phyloP scores from a whole-genome alignment of 2,113 vertebrate species.

The Dromiciops gliroides region DNA sequence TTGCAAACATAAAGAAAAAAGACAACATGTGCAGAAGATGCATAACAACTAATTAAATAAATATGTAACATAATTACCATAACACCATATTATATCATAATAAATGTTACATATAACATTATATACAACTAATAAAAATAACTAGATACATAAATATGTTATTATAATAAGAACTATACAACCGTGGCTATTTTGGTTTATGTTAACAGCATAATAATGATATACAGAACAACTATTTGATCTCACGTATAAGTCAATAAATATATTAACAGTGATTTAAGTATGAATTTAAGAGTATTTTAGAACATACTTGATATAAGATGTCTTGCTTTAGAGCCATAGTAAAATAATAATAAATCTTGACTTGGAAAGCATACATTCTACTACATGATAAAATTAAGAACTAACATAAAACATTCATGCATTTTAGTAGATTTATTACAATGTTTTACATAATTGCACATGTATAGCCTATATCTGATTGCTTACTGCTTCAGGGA shows the following conservation, averaged over 20 bases:
- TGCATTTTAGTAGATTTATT: background rate
- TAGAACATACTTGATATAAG: conserved; percentile 9
- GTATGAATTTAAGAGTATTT: conserved; percentile 2
- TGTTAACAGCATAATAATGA: background rate
- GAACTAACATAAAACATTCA: background rate
- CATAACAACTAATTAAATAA: background rate
- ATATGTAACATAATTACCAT: background rate
- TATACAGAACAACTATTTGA: background rate
- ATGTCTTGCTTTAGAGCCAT: background rate
- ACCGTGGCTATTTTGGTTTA: background rate
- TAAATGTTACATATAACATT: no score
- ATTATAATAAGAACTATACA: no score
- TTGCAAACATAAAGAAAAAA: background rate
- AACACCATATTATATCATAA: no score
- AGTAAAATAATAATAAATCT: conserved; percentile 34
- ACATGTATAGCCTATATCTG: no score
- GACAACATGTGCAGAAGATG: background rate
- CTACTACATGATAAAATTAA: conserved; percentile 1
- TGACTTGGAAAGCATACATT: conserved; percentile 23
- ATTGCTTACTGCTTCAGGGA: no score
- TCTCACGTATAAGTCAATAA: background rate
- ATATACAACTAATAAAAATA: no score
- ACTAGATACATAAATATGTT: no score
- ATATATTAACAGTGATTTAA: background rate
- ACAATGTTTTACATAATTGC: no score